Percentiles rank a stretch among this genome's conserved stretches.
Conservation (phyloP, 2,113 vertebrate species). For the Apteryx owenii region DNA sequence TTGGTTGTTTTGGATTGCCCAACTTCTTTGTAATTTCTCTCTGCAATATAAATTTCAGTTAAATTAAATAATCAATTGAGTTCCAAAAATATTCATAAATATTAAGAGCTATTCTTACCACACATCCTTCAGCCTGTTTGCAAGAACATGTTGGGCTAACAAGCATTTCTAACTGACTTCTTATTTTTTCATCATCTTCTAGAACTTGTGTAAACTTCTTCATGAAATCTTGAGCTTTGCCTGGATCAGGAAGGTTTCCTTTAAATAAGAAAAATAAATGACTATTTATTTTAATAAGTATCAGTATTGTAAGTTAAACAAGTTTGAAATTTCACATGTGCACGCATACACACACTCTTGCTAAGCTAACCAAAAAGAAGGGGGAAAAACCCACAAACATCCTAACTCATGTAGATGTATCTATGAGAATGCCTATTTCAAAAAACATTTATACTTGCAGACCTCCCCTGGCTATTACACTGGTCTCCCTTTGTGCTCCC, state of each 20-base stretch:
- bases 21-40: constrained; percentile 88
- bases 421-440: neutral
- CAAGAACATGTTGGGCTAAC: constrained; percentile 86
- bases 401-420: neutral
- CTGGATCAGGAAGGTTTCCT: constrained; percentile 97
- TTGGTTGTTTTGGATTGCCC: constrained; percentile 87
- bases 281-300: neutral
- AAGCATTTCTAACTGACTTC: constrained; percentile 85
- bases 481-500: neutral
- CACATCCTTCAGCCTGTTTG: constrained; percentile 87
- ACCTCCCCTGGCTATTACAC: neutral
- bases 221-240: constrained; percentile 98
- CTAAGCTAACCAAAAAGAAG: neutral
- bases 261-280: constrained; percentile 60
- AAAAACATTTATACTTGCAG: neutral
- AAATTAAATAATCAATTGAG: constrained; percentile 4
- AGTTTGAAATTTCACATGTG: neutral
- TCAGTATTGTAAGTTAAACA: neutral
- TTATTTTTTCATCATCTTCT: constrained; percentile 95
- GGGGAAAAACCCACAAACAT: neutral
- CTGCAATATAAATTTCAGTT: constrained; percentile 74
- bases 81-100: neutral
- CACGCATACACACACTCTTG: neutral
- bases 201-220: constrained; percentile 98
- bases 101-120: constrained; percentile 77